phyloP scores from a whole-genome alignment of 1,140 invertebrate species.

The Cherax destructor region DNA sequence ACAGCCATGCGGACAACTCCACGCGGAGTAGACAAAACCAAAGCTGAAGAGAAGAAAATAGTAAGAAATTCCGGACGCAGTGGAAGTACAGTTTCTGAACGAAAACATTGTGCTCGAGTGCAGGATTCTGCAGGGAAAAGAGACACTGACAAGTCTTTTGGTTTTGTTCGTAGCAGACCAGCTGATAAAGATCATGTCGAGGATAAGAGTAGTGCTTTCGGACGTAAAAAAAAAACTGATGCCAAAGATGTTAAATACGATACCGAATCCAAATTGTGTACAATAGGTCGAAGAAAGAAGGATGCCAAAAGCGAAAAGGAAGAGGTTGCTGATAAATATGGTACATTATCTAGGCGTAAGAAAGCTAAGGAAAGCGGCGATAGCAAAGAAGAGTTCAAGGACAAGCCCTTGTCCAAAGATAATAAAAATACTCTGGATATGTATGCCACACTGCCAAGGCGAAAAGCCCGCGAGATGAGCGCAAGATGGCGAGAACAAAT shows the following conservation, averaged over 20 bases:
- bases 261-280: conserved; percentile 45
- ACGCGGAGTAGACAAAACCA: conserved; percentile 18
- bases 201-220: conserved; percentile 50
- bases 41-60: conserved; percentile 30
- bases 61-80: conserved; percentile 11
- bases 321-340: conserved; percentile 62
- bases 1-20: conserved; percentile 32
- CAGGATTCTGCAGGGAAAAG: neutral
- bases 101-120: conserved; percentile 16
- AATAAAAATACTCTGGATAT: conserved; percentile 79
- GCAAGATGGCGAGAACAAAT: conserved; percentile 76
- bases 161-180: conserved; percentile 33
- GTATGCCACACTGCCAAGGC: conserved; percentile 86
- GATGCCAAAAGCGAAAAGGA: conserved; percentile 46
- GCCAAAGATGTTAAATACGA: conserved; percentile 1
- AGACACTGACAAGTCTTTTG: conserved; percentile 27
- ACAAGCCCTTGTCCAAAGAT: conserved; percentile 45
- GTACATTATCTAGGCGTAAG: conserved; percentile 62
- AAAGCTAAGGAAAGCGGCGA: conserved; percentile 64
- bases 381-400: conserved; percentile 46
- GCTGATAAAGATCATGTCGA: conserved; percentile 30
- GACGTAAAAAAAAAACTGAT: conserved; percentile 64
- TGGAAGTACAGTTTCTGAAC: neutral
- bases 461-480: conserved; percentile 79
- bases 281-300: conserved; percentile 51